These are phyloP conservation scores for Plagiodera versicolora DNA, from an alignment of 2,888 invertebrate species.

Conservation along the genomic window DNA sequence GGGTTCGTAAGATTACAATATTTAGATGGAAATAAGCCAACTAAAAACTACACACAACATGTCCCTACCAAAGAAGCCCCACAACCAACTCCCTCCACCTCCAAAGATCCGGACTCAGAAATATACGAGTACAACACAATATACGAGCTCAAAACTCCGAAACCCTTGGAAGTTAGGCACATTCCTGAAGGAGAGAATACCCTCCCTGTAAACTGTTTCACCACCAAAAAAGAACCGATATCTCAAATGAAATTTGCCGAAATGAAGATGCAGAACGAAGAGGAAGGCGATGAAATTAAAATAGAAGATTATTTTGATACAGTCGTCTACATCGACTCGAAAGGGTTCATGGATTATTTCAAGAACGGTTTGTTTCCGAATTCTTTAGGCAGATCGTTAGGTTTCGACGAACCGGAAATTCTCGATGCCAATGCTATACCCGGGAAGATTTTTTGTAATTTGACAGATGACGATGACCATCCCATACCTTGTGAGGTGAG, in stretches of 20 bases:
- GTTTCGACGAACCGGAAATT: conserved; percentile 61
- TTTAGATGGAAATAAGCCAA: conserved; percentile 25
- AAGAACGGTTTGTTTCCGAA: conserved; percentile 63
- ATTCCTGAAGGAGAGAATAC: conserved; percentile 51
- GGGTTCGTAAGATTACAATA: conserved; percentile 35
- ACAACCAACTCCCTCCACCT: conserved; percentile 31
- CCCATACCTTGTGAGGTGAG: conserved; percentile 72
- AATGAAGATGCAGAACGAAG: conserved; percentile 44
- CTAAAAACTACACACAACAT: conserved; percentile 14
- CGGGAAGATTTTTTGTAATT: conserved; percentile 66
- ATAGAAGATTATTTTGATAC: conserved; percentile 42
- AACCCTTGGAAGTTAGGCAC: conserved; percentile 28
- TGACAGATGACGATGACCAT: conserved; percentile 49
- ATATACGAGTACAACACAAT: conserved; percentile 35
- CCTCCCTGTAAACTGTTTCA: conserved; percentile 60
- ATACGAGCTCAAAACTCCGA: conserved; percentile 36
- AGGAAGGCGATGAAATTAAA: conserved; percentile 14
- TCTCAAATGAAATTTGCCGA: conserved; percentile 22
- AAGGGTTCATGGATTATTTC: conserved; percentile 71
- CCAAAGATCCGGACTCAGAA: conserved; percentile 30
- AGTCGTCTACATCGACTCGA: conserved; percentile 64
- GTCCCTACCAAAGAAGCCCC: conserved; percentile 5
- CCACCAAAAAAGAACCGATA: conserved; percentile 14
- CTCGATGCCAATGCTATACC: conserved; percentile 64
- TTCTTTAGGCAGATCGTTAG: conserved; percentile 62